Conservation (phyloP, 2,797 vertebrate genomes). For the Artibeus jamaicensis region DNA sequence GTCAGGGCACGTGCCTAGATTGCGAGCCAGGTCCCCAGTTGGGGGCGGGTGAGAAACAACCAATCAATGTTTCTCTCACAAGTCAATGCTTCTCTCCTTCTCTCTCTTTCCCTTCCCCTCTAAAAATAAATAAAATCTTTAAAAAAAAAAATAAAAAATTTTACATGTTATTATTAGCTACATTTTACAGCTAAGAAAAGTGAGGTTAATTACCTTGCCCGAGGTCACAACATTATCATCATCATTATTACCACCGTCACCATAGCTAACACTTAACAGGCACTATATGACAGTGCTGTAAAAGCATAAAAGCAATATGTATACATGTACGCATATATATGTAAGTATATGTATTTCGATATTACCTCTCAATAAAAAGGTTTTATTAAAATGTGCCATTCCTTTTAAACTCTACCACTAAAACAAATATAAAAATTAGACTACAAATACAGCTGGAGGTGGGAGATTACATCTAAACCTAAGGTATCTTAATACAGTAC, state of each 20-base stretch:
- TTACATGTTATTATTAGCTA: neutral
- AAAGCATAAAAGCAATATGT: neutral
- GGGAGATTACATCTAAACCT: neutral
- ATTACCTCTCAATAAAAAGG: neutral
- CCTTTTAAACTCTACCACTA: slow-evolving; percentile 13
- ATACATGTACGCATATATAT: neutral
- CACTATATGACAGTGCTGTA: neutral
- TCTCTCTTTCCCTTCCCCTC: neutral
- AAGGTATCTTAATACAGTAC: neutral
- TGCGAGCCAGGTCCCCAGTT: neutral
- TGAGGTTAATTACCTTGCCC: neutral
- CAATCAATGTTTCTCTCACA: neutral
- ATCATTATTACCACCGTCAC: neutral
- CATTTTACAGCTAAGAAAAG: neutral
- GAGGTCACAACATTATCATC: neutral
- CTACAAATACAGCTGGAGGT: neutral
- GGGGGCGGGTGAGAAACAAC: neutral
- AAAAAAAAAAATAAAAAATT: neutral
- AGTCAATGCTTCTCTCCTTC: neutral
- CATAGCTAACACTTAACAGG: neutral
- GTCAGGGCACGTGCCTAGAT: neutral
- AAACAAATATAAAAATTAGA: slow-evolving; percentile 15
- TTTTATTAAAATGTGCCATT: neutral
- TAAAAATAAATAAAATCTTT: neutral
- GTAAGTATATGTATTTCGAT: neutral